A percentile compares a stretch with the other conserved stretches of the same genome.
Evolutionary conservation across 2,113 vertebrate species (phyloP).

Genomic region (Carollia perspicillata): DNA sequence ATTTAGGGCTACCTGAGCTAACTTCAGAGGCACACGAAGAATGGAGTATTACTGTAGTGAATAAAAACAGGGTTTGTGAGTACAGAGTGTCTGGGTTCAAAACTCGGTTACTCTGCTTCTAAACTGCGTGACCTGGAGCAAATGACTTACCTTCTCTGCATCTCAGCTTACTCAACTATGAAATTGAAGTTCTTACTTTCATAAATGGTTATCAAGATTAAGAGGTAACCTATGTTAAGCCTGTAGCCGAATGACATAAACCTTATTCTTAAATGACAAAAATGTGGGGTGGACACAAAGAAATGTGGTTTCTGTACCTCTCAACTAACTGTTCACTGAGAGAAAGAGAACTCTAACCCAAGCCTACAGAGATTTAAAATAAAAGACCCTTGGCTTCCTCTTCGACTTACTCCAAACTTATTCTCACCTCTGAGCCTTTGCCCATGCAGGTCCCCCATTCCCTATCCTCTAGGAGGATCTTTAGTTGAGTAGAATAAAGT

Average conservation of each 20-base stretch:
- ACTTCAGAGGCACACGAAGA: neutral
- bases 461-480: neutral
- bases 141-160: neutral
- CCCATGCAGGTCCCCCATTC: neutral
- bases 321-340: neutral
- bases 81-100: neutral
- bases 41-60: fast-evolving
- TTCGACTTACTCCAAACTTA: neutral
- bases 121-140: neutral
- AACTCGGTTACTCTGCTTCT: neutral
- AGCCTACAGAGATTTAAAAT: neutral
- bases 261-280: neutral
- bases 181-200: neutral
- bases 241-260: neutral
- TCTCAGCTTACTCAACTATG: neutral
- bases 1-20: neutral
- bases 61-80: neutral
- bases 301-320: neutral
- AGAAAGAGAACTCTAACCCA: neutral
- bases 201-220: neutral
- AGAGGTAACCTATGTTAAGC: neutral
- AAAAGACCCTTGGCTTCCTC: neutral
- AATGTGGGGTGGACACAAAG: neutral
- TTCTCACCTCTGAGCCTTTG: neutral
- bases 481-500: neutral